phyloP scores from a whole-genome alignment of 2,888 invertebrate genomes.

The Trichopria drosophilae region DNA sequence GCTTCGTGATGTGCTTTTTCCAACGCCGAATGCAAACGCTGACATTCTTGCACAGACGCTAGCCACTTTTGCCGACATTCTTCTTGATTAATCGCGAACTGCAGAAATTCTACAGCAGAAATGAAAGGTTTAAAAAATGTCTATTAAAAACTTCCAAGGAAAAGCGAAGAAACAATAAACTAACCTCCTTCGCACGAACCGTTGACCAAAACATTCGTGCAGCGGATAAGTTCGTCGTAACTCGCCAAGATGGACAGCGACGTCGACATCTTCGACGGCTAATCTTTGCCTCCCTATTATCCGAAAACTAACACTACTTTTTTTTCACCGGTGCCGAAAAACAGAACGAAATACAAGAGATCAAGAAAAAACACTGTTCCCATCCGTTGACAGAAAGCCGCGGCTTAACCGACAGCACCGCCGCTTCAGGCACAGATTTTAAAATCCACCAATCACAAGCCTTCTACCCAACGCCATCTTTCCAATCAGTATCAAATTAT shows the following conservation, averaged over 20 bases:
- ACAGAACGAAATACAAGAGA: not conserved
- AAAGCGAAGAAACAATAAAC: conserved; percentile 42
- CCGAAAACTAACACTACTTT: not conserved
- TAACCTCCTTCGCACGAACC: conserved; percentile 72
- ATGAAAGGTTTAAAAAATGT: not conserved
- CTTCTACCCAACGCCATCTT: too few species aligned
- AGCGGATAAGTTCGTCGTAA: conserved; percentile 73
- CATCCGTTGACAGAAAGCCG: conserved; percentile 28
- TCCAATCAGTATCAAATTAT: too few species aligned
- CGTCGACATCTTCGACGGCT: conserved; percentile 44
- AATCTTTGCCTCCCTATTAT: not conserved
- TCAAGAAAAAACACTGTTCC: not conserved
- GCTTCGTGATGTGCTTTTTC: conserved; percentile 73
- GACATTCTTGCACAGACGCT: conserved; percentile 72
- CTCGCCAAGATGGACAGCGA: conserved; percentile 68
- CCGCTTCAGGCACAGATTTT: not conserved
- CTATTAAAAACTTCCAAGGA: not conserved
- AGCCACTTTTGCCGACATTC: conserved; percentile 72
- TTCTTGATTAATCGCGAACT: conserved; percentile 74
- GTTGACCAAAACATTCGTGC: conserved; percentile 67
- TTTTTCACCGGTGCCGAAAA: not conserved
- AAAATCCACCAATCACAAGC: conserved; percentile 13
- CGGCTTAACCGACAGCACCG: conserved; percentile 3
- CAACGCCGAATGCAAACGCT: conserved; percentile 70
- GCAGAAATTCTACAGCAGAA: conserved; percentile 67